Evolutionary conservation across 2,888 invertebrate genomes (phyloP).

Genomic region (Notodonta ziczac): DNA sequence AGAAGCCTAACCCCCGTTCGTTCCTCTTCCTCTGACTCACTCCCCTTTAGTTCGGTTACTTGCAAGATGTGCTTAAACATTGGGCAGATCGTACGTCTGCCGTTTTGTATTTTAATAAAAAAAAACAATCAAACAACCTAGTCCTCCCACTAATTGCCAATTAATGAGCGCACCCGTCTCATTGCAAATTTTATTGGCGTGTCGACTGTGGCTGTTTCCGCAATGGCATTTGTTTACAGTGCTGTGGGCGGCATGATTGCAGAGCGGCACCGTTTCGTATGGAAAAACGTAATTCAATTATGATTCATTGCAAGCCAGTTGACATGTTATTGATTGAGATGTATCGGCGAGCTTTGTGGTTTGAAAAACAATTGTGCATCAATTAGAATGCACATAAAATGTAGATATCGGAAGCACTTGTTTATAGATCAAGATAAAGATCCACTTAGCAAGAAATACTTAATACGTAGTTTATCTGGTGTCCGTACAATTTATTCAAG

Average conservation of each 20-base stretch:
- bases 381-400: not conserved
- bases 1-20: no score
- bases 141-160: not conserved
- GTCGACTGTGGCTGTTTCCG: constrained; percentile 35
- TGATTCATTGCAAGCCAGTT: constrained; percentile 29
- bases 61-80: no score
- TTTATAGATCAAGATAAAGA: no score
- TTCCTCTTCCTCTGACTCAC: no score
- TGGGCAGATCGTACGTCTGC: no score
- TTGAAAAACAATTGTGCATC: constrained; percentile 6
- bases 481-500: no score
- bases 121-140: no score
- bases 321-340: constrained; percentile 5
- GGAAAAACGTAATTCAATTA: constrained; percentile 42
- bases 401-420: no score
- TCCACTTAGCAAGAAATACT: no score
- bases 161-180: constrained; percentile 1
- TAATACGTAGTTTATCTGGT: no score
- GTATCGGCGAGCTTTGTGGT: constrained; percentile 1
- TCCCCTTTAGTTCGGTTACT: no score
- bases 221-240: constrained; percentile 38
- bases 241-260: constrained; percentile 41
- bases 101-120: no score
- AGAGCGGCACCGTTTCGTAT: constrained; percentile 33
- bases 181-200: constrained; percentile 1